These are phyloP conservation scores for Aspiorhynchus laticeps DNA, from an alignment of 2,113 vertebrate species.

Conservation along the genomic window DNA sequence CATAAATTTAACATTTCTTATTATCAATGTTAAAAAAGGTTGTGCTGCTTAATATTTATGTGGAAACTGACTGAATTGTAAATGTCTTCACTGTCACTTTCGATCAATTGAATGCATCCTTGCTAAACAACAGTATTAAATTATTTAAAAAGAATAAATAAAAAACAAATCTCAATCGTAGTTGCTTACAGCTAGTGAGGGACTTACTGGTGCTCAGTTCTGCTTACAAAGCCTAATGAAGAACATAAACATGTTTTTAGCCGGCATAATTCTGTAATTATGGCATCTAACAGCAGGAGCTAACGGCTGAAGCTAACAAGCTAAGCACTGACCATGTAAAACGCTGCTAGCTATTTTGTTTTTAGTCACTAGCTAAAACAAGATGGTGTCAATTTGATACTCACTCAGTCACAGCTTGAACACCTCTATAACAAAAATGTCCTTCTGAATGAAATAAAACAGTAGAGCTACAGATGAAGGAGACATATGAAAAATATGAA, in stretches of 20 bases:
- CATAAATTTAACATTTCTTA: too few species aligned
- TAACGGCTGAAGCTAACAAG: conserved; percentile 3
- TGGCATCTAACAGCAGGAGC: background rate
- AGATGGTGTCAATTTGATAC: background rate
- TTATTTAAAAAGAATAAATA: too few species aligned
- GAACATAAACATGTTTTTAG: background rate
- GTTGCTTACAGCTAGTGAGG: background rate
- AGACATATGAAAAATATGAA: background rate
- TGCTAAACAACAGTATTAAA: too few species aligned
- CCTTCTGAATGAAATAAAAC: background rate
- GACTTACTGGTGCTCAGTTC: background rate
- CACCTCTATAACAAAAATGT: background rate
- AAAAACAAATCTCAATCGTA: background rate
- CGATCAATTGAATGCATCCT: too few species aligned
- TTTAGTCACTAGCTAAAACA: background rate
- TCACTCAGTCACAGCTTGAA: background rate
- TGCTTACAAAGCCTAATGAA: background rate
- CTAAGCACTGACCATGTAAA: background rate
- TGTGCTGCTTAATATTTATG: too few species aligned
- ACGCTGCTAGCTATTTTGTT: background rate
- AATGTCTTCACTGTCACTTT: too few species aligned
- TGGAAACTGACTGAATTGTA: too few species aligned
- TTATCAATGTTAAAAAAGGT: too few species aligned
- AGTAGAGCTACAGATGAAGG: background rate
- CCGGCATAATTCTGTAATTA: background rate